These are phyloP conservation scores for Steatornis caripensis DNA, from an alignment of 2,113 vertebrate genomes.

Conservation along the genomic window DNA sequence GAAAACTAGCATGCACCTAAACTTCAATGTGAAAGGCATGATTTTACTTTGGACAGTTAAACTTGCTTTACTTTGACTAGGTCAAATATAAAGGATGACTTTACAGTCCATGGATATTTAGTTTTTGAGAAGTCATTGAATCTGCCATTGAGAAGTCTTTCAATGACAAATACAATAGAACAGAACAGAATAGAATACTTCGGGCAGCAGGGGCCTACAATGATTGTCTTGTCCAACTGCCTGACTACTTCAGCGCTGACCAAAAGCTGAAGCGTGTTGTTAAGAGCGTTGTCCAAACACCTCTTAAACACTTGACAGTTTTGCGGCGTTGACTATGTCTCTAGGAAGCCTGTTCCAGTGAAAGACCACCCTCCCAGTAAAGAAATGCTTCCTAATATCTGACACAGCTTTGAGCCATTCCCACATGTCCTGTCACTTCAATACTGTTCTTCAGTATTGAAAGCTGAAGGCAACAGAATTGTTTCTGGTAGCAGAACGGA, in stretches of 20 bases:
- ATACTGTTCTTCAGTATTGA: background rate
- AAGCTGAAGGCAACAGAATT: background rate
- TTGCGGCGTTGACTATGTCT: fast-evolving
- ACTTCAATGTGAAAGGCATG: background rate
- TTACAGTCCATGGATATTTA: background rate
- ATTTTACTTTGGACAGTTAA: background rate
- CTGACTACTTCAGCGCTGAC: background rate
- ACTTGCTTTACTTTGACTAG: background rate
- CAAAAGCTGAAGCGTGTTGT: background rate
- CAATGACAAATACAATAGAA: background rate
- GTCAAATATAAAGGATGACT: background rate
- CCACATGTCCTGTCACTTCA: fast-evolving
- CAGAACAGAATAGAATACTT: background rate
- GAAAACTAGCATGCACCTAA: background rate
- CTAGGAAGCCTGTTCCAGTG: background rate
- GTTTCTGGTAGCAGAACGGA: background rate
- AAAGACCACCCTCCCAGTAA: background rate
- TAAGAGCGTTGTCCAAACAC: background rate
- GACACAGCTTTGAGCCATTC: background rate
- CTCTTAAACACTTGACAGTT: background rate
- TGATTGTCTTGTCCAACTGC: background rate
- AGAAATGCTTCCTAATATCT: background rate
- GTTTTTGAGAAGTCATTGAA: no score
- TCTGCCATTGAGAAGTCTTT: background rate
- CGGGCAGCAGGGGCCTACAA: background rate